Percentiles rank a stretch among this genome's conserved stretches.
These are phyloP conservation scores for Myathropa florea DNA, from an alignment of 2,888 invertebrate species.

Conservation along the genomic window DNA sequence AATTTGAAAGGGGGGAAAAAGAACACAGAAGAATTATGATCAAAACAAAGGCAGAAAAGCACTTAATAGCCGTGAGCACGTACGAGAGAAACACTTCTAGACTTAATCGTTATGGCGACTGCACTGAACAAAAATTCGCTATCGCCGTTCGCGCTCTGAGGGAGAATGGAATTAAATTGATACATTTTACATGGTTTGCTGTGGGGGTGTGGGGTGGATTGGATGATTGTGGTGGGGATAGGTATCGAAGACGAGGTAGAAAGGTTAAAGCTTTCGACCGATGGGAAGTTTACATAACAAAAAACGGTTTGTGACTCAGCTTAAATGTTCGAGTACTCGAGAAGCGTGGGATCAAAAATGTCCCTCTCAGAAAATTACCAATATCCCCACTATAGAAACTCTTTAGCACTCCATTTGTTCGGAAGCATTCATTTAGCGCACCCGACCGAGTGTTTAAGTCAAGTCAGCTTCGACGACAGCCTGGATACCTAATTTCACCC, in stretches of 20 bases:
- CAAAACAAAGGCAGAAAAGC: slow-evolving; percentile 43
- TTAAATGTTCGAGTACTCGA: not conserved
- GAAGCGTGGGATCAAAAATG: not conserved
- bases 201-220: not conserved
- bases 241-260: not conserved
- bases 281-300: not conserved
- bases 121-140: slow-evolving; percentile 35
- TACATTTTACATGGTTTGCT: not conserved
- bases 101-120: slow-evolving; percentile 45
- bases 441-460: too few species aligned
- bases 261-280: not conserved
- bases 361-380: not conserved
- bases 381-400: too few species aligned
- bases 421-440: too few species aligned
- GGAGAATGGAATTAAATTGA: slow-evolving; percentile 29
- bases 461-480: too few species aligned
- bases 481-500: too few species aligned
- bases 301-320: not conserved
- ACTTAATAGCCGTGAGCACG: not conserved
- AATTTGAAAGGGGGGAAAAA: not conserved
- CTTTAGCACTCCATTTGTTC: too few species aligned
- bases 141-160: not conserved
- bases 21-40: slow-evolving; percentile 17
- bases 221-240: not conserved
- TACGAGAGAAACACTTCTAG: slow-evolving; percentile 36